These are phyloP conservation scores for Palythoa grandis DNA, from an alignment of 92 coral and sea anemone species.

Conservation along the genomic window DNA sequence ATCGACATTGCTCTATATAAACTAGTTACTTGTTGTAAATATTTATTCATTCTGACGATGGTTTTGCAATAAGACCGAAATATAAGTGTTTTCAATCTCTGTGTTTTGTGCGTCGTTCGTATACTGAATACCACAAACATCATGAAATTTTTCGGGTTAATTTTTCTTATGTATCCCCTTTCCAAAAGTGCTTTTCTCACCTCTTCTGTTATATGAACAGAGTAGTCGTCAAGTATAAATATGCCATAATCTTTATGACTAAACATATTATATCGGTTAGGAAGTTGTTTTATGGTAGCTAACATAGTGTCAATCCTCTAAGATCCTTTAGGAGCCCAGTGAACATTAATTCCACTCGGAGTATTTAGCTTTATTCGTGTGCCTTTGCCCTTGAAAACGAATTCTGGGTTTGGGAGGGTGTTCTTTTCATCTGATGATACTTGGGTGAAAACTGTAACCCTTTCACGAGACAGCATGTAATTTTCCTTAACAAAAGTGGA, in stretches of 20 bases:
- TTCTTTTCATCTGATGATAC: neutral
- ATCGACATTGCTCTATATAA: too few species aligned
- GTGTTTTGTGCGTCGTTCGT: too few species aligned
- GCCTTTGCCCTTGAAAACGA: neutral
- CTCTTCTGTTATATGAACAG: neutral
- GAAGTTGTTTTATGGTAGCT: neutral
- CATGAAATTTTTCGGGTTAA: too few species aligned
- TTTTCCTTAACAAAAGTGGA: neutral
- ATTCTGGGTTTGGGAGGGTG: neutral
- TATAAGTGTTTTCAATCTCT: too few species aligned
- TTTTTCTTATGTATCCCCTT: neutral
- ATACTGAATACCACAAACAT: too few species aligned
- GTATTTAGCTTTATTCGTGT: neutral
- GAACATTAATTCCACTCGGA: neutral
- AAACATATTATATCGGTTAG: neutral
- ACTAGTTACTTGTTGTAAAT: too few species aligned
- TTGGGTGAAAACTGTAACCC: neutral
- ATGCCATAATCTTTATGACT: neutral
- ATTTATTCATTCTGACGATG: too few species aligned
- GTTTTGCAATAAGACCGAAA: too few species aligned
- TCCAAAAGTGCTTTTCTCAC: neutral
- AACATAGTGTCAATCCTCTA: neutral
- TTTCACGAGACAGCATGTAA: neutral
- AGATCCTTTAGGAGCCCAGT: neutral
- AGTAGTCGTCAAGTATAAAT: neutral